Evolutionary conservation across 2,888 invertebrate species (phyloP), one percentile per base, ranked within the genome.

Genomic region (Catocala sponsa): DNA sequence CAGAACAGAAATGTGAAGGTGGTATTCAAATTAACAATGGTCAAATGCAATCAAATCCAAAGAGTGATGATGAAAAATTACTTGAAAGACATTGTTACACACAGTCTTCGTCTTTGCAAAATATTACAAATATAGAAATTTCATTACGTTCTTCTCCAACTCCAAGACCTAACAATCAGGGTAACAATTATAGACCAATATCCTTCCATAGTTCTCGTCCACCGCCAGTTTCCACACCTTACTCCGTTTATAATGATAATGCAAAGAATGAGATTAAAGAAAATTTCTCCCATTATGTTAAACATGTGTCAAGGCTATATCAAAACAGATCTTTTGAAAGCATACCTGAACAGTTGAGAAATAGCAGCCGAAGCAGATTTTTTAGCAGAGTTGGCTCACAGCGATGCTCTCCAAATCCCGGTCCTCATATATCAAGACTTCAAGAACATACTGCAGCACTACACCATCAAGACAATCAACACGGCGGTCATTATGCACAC

Each of bases 61-160:
- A 94, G 79, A 95, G 94, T 76, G 95, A 95, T 59, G 95, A 95
- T 65, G 95, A 95, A 84, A 95, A 95, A 75, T 80, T 95, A 74
- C 74, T 92, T 60, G 95, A 95, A 77, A 87, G 91, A 68, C 85
- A 89, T 70, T 83, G 84, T 68, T 89, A 89, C 59, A 80, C 90
- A 25, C 91, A 91, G 71, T 87, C 91, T 41, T 81, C 92, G 38
- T 92, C 94, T 51, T 83, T 94, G 59, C 94, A 95, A 83, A 94
- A 94, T 78, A 91, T 95, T 59, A 94, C 93, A 6, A 94, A 94
- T 70, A 94, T 94, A 63, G 95, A 95, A 88, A 93, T 94, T 61
- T 89, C 92, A 41, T 86, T 90, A 86, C 84, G 89, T 71, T 86
- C 92, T 11, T 89, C 91, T 44, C 88, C 91, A 46, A 85, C 81